A percentile compares a stretch with the other conserved stretches of the same genome.
phyloP scores from a whole-genome alignment of 2,113 vertebrate genomes.

The Strigops habroptila region DNA sequence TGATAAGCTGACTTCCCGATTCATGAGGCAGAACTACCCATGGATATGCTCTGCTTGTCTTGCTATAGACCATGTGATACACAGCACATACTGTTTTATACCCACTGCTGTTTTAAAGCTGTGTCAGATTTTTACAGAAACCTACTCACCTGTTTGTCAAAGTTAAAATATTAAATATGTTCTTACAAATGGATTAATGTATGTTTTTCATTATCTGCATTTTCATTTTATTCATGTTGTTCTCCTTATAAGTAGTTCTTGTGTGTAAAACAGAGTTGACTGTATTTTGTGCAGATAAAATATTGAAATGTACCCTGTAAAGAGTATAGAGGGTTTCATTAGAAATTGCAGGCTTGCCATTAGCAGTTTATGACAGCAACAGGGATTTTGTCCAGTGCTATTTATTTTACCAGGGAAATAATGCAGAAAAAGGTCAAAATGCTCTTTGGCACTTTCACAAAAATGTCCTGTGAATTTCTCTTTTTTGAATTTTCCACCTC shows the following conservation, averaged over 20 bases:
- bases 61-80: background rate
- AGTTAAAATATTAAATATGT: background rate
- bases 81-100: background rate
- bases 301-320: background rate
- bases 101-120: background rate
- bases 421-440: conserved; percentile 25
- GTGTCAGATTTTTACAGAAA: background rate
- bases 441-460: background rate
- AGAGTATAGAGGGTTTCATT: background rate
- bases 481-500: conserved; percentile 19
- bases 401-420: conserved; percentile 1
- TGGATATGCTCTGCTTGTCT: background rate
- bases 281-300: background rate
- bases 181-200: background rate
- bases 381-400: background rate
- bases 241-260: background rate
- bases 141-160: background rate
- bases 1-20: background rate
- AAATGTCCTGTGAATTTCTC: background rate
- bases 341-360: background rate
- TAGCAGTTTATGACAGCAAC: background rate
- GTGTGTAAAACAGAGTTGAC: background rate
- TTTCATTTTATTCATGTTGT: background rate
- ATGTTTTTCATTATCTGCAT: background rate
- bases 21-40: background rate